Evolutionary conservation across 2,888 invertebrate genomes (phyloP).

Genomic region (Drosophila mettleri): DNA sequence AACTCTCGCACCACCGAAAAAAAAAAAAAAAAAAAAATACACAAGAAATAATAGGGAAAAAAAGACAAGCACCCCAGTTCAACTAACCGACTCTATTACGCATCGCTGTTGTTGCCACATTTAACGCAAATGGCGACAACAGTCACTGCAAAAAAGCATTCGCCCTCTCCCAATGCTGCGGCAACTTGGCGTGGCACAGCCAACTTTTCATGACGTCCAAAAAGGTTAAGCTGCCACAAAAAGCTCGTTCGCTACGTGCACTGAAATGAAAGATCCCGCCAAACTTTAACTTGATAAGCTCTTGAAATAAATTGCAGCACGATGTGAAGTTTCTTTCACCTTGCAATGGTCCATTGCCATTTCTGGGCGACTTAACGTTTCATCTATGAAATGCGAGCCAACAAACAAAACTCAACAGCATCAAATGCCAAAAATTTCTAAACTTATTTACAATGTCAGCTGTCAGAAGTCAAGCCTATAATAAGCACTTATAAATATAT

Average conservation of each 20-base stretch:
- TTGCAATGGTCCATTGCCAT: slow-evolving; percentile 4
- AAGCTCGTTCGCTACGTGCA: slow-evolving; percentile 54
- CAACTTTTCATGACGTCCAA: slow-evolving; percentile 62
- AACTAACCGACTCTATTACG: slow-evolving; percentile 76
- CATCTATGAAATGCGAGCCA: slow-evolving; percentile 27
- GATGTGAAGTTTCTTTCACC: slow-evolving; percentile 31
- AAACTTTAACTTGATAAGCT: slow-evolving; percentile 78
- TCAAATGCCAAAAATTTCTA: neutral
- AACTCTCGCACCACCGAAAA: slow-evolving; percentile 16
- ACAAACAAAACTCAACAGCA: slow-evolving; percentile 14
- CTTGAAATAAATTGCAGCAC: slow-evolving; percentile 64
- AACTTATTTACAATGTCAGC: slow-evolving; percentile 5
- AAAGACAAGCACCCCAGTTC: slow-evolving; percentile 18
- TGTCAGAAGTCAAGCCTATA: neutral
- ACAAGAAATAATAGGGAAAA: neutral
- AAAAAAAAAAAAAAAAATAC: neutral
- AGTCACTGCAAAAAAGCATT: slow-evolving; percentile 60
- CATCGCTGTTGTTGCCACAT: slow-evolving; percentile 54
- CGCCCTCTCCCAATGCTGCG: neutral
- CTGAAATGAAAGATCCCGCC: slow-evolving; percentile 65
- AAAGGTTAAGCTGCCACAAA: slow-evolving; percentile 76
- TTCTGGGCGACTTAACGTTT: slow-evolving; percentile 38
- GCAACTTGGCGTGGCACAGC: slow-evolving; percentile 25
- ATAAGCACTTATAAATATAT: neutral
- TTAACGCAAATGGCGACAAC: slow-evolving; percentile 79